These are phyloP conservation scores for Phocoena sinus DNA, from an alignment of 2,113 vertebrate genomes.

Conservation along the genomic window DNA sequence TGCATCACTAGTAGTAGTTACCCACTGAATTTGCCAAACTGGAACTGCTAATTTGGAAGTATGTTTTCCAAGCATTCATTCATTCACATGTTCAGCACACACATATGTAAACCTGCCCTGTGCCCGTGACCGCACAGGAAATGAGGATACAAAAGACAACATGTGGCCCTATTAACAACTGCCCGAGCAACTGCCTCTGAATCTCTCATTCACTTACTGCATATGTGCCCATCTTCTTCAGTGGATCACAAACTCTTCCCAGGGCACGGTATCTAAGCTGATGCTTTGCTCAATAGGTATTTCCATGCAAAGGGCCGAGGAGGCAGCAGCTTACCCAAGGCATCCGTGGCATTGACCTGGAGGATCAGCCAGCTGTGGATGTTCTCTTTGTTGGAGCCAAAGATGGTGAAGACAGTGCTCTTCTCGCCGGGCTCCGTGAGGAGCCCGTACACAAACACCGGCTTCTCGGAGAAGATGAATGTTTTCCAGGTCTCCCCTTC, in stretches of 20 bases:
- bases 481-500: conserved; percentile 97
- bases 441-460: conserved; percentile 94
- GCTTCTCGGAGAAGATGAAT: conserved; percentile 88
- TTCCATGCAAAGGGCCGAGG: neutral
- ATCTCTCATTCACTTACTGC: accelerated
- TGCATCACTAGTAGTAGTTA: accelerated
- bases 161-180: neutral
- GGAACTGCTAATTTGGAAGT: neutral
- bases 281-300: accelerated
- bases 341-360: conserved; percentile 93
- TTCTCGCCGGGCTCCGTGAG: conserved; percentile 97
- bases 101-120: neutral
- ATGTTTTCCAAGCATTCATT: neutral
- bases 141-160: neutral
- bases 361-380: conserved; percentile 98
- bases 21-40: neutral
- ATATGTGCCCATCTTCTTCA: neutral
- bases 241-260: neutral
- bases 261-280: neutral
- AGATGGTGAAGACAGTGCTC: conserved; percentile 97
- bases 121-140: neutral
- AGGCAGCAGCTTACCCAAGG: conserved; percentile 84
- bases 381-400: conserved; percentile 94
- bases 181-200: neutral
- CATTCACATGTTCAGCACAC: neutral